Evolutionary conservation across 2,797 vertebrate genomes (phyloP), one percentile per base, ranked within the genome.

Genomic region (Petrocephalus schoutedeni): DNA sequence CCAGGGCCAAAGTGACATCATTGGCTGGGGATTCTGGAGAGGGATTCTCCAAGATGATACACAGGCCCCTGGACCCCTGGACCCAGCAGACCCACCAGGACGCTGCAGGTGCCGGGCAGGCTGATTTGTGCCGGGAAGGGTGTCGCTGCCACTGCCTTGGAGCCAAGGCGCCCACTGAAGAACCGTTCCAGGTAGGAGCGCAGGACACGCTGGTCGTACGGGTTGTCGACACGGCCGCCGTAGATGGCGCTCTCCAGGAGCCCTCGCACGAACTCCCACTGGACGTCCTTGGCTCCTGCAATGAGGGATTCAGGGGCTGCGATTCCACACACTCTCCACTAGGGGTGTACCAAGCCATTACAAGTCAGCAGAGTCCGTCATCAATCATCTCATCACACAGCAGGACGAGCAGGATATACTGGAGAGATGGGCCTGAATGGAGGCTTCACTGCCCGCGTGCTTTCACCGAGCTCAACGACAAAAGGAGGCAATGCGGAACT

Each of bases 201-300:
- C 89, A 99, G 95, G 92, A 99, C 96, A 88, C 95, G 94, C 89
- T 98, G 97, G 94, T 99, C 98, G 49, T 97, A 98, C 80, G 93
- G 95, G 92, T 99, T 99, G 93, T 99, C 98, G 19, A 99, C 94
- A 74, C 97, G 97, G 54, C 98, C 98, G 41, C 98, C 98, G 86
- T 99, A 99, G 94, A 99, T 97, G 88, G 98, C 97, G 87, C 95
- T 97, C 95, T 99, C 98, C 93, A 99, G 94, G 82, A 99, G 96
- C 51, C 98, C 98, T 49, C 96, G 97, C 84, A 98, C 96, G 91
- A 97, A 98, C 92, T 99, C 97, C 98, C 97, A 99, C 80, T 98
- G 97, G 91, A 98, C 94, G 64, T 91, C 88, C 95, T 96, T 97
- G 88, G 95, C 95, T 90, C 95, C 98, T 99, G 89, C 21, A 94